These are phyloP conservation scores for Apostichopus parvimensis DNA, from an alignment of 35 echinoderm and acorn worm species.

Conservation along the genomic window DNA sequence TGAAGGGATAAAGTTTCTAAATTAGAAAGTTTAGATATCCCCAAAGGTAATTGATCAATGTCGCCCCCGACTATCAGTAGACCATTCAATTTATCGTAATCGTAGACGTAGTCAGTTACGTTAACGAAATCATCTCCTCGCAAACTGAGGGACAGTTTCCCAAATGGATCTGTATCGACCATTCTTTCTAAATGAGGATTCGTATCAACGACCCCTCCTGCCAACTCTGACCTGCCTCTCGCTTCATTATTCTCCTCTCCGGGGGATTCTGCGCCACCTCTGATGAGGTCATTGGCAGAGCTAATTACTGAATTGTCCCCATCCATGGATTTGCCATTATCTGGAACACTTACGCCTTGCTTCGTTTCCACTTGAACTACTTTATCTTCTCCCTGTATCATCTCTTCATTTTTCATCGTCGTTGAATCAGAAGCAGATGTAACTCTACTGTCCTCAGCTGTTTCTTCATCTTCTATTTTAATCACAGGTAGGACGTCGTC, in stretches of 20 bases:
- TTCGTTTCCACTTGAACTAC: background rate
- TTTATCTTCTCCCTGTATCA: background rate
- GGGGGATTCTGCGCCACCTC: background rate
- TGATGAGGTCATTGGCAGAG: background rate
- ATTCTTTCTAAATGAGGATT: constrained; percentile 13
- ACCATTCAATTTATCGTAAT: constrained; percentile 72
- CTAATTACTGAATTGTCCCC: background rate
- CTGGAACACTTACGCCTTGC: background rate
- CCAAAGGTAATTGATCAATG: constrained; percentile 57
- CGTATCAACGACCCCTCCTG: background rate
- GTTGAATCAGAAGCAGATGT: background rate
- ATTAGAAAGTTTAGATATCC: constrained; percentile 43
- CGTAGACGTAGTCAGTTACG: constrained; percentile 44
- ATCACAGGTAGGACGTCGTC: background rate
- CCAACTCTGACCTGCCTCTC: background rate
- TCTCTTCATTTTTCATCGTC: background rate
- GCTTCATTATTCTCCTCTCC: background rate
- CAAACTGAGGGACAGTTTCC: constrained; percentile 65
- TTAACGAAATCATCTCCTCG: constrained; percentile 42
- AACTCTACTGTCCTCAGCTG: background rate
- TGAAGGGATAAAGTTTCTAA: constrained; percentile 69
- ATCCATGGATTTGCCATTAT: background rate
- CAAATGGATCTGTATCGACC: constrained; percentile 48
- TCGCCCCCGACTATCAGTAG: constrained; percentile 66
- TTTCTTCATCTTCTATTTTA: constrained; percentile 10